Base-by-base conservation (phyloP, 1,140 invertebrate genomes). In the Megathymus violae region DNA sequence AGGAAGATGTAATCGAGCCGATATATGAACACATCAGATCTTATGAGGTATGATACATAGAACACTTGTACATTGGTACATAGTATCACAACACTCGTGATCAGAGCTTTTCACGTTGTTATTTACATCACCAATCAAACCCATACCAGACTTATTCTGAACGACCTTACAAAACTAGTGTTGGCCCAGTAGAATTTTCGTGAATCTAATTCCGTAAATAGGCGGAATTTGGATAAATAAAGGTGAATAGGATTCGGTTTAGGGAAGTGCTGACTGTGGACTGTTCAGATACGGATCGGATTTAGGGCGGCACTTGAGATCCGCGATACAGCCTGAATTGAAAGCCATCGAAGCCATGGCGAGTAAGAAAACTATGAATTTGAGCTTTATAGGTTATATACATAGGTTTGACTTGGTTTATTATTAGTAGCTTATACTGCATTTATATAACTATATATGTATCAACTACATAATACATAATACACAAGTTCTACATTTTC, bases 311-410 rank as follows among this genome's bases (percentile, higher is more conserved):
- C 25, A 15, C 15, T 58, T 43, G 16, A 58, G 43, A 58, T 44
- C 52, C 15, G 52, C 64, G 60, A 67, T 67, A 63, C 65, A 46
- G 15, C 38, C n/a, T 40, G 40, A 52, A 63, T 67, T 67, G 65
- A 63, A 63, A 61, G 60, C 51, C 61, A 25, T 67, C 56, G 44
- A 59, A 62, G 52, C 36, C 41, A 15, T 41, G 6, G 27, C 15
- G 10, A 25, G 9, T 31, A 51, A 41, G 19, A 14, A 36, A 47
- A 61, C 46, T 61, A 6, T 54, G 61, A 19, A 65, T n/a, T n/a
- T n/a, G n/a, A n/a, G n/a, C 36, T 62, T 62, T 17, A 11, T n/a
- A 41, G 10, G 19, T 52, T 22, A 22, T 22, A 22, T 22, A 22
- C 19, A 22, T 22, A 3, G 2, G 19, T 22, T n/a, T n/a, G n/a